phyloP scores from a whole-genome alignment of 2,888 invertebrate genomes.

The Ormyrus pomaceus region DNA sequence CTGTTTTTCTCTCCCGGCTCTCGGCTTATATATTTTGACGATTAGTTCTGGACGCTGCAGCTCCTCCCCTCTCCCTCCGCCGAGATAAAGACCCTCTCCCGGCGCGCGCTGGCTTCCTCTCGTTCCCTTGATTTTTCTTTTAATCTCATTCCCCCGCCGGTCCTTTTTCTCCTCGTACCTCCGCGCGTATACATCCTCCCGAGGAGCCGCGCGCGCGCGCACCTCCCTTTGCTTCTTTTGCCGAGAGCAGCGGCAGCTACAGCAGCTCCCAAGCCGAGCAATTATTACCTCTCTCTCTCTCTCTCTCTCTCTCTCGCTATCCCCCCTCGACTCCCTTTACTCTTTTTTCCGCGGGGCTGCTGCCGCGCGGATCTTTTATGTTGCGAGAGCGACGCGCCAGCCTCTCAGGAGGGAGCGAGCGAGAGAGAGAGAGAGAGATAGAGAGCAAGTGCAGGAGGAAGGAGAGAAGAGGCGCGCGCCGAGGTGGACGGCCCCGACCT shows the following conservation, averaged over 20 bases:
- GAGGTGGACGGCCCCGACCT: conserved; percentile 70
- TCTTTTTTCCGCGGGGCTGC: conserved; percentile 30
- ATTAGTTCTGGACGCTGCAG: conserved; percentile 64
- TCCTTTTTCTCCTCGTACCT: conserved; percentile 13
- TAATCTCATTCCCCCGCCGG: conserved; percentile 32
- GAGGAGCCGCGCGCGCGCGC: not conserved
- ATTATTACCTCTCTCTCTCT: conserved; percentile 39
- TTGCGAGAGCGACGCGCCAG: conserved; percentile 21
- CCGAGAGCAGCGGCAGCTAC: conserved; percentile 21
- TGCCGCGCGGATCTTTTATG: conserved; percentile 47
- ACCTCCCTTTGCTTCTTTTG: conserved; percentile 17
- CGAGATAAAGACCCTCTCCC: conserved; percentile 38
- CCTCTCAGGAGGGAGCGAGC: not conserved
- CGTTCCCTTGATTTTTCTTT: conserved; percentile 33
- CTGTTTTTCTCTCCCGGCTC: conserved; percentile 60
- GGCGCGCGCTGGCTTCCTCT: conserved; percentile 3
- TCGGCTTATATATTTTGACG: conserved; percentile 63
- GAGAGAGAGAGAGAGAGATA: not conserved
- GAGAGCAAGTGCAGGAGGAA: not conserved
- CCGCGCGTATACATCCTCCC: conserved; percentile 12
- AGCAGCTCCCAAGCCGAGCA: conserved; percentile 46
- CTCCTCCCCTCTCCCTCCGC: conserved; percentile 9
- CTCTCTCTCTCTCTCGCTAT: not conserved
- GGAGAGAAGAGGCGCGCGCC: conserved; percentile 41
- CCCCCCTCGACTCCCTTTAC: not conserved